Conservation (phyloP, 2,888 invertebrate species). For the Choristoneura rosaceana region DNA sequence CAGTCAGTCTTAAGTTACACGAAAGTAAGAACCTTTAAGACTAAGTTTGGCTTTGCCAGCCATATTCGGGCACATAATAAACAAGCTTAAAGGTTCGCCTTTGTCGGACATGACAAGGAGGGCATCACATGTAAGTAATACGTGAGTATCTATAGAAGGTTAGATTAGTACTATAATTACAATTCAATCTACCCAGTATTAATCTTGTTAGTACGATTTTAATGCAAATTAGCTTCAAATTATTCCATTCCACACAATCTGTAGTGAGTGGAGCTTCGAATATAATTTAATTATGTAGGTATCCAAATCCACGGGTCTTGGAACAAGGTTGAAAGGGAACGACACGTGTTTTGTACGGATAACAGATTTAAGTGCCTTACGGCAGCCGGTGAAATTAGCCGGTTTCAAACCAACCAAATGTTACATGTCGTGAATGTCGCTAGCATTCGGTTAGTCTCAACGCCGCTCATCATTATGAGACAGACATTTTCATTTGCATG, state of each 20-base stretch:
- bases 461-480: not conserved
- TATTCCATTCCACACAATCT: not conserved
- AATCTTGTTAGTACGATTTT: not conserved
- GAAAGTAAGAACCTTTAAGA: no score
- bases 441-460: not conserved
- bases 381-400: slow-evolving; percentile 3
- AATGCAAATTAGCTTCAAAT: slow-evolving; percentile 1
- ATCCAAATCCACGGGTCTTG: slow-evolving; percentile 19
- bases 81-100: no score
- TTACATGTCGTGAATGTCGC: not conserved
- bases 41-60: no score
- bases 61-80: no score
- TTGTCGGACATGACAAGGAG: no score
- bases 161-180: not conserved
- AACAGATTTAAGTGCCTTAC: slow-evolving; percentile 27
- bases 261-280: not conserved
- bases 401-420: not conserved
- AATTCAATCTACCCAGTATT: not conserved
- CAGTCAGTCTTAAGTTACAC: no score
- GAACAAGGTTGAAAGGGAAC: slow-evolving; percentile 13
- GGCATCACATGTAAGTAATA: no score
- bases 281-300: slow-evolving; percentile 29
- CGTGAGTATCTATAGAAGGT: no score
- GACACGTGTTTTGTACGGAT: slow-evolving; percentile 32
- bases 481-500: not conserved